Percentiles rank a stretch among this genome's conserved stretches.
Conservation (phyloP, 1,140 invertebrate genomes). For the Drosophila arizonae region DNA sequence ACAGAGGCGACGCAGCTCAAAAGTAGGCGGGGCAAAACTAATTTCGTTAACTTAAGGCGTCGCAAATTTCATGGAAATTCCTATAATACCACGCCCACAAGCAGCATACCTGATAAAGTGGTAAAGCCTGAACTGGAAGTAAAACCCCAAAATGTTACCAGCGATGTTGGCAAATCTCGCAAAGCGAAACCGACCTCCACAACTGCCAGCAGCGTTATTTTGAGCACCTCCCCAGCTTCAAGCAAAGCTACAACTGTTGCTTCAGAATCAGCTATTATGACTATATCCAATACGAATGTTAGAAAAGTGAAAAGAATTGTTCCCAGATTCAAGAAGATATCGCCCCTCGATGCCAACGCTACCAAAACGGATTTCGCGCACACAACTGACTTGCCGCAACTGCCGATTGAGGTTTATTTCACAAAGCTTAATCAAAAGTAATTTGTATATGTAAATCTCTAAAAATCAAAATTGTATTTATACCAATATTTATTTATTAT, state of each 20-base stretch:
- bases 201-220: not conserved
- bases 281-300: slow-evolving; percentile 32
- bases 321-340: slow-evolving; percentile 6
- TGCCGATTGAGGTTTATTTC: slow-evolving; percentile 41
- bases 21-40: slow-evolving; percentile 9
- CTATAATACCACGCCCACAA: not conserved
- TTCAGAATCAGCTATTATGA: slow-evolving; percentile 41
- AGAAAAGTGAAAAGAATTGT: slow-evolving; percentile 2
- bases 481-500: not conserved
- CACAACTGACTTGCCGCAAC: slow-evolving; percentile 20
- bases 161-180: not conserved
- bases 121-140: not conserved
- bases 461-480: not conserved
- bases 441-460: not conserved
- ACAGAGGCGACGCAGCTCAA: not conserved
- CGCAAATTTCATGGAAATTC: slow-evolving; percentile 12
- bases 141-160: not conserved
- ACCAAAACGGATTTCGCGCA: not conserved
- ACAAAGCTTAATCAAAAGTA: slow-evolving; percentile 10
- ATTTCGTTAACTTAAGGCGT: not conserved
- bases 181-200: not conserved
- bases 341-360: not conserved
- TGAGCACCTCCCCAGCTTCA: not conserved
- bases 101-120: not conserved
- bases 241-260: slow-evolving; percentile 9